Base-by-base conservation (phyloP, 2,113 vertebrate genomes). In the Paraplagusia blochii region DNA sequence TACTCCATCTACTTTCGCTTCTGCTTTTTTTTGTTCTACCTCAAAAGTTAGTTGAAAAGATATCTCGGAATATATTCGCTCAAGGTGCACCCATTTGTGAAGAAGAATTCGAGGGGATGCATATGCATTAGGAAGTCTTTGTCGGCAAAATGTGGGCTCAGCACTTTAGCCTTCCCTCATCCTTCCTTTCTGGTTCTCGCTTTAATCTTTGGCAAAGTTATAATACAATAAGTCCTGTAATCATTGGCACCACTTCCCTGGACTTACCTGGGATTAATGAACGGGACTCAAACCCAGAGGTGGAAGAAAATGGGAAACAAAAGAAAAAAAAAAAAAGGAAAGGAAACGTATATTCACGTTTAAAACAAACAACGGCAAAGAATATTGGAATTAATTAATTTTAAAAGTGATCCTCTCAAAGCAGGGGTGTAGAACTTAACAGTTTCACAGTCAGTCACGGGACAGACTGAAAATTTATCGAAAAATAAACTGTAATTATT, bases 71-170 rank as follows among this genome's bases (percentile, higher is more conserved):
- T 81, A 76, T 76, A 80, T 82, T 82, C 18, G 72, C 85, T 87
- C 82, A 84, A 87, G 85, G 85, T 87, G 85, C 83, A 81, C 58
- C 72, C 82, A 71, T 81, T 85, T 85, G 69, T 80, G 64, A 80
- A 74, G 69, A 85, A 70, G 72, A 85, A 84, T 12, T 11, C 76
- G 69, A 64, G 72, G 69, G 71, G 47, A 74, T 79, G 84, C 84
- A 83, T 84, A 81, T 77, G 80, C 74, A 85, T 85, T 80, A 85
- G 80, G 83, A 83, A 78, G 79, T 76, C 73, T 87, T 76, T 87
- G 80, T 84, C 62, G 80, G 66, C 57, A 81, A 85, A 88, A 77
- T 69, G 84, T 81, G 65, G 74, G 77, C 70, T 1, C 82, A 86
- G 85, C 85, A 84, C 76, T 87, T 88, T 82, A 69, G 53, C 66